phyloP scores from a whole-genome alignment of 1,140 invertebrate species.

The Cepaea nemoralis region DNA sequence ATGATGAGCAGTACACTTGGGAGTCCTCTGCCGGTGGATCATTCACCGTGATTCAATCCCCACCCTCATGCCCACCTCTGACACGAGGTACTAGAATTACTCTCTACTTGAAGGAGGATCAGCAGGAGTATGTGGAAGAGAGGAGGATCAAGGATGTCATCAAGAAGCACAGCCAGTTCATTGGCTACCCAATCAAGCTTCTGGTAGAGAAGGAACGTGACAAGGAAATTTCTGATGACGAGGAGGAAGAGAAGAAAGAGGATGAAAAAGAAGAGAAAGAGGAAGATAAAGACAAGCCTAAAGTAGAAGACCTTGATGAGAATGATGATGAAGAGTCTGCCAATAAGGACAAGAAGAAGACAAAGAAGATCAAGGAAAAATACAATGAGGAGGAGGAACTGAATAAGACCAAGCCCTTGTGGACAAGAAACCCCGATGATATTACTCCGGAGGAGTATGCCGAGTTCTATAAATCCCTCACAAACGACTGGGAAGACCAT shows the following conservation, averaged over 20 bases:
- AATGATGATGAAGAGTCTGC: slow-evolving; percentile 82
- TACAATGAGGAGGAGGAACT: slow-evolving; percentile 98
- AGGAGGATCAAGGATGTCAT: slow-evolving; percentile 95
- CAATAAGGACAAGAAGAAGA: slow-evolving; percentile 83
- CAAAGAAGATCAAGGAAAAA: slow-evolving; percentile 95
- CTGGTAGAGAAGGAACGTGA: slow-evolving; percentile 75
- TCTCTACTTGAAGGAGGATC: slow-evolving; percentile 91
- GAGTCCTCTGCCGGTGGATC: slow-evolving; percentile 93
- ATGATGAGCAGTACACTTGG: slow-evolving; percentile 94
- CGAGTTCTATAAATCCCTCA: slow-evolving; percentile 98
- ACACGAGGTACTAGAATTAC: slow-evolving; percentile 91
- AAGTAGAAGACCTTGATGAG: slow-evolving; percentile 85
- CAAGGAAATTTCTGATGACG: slow-evolving; percentile 86
- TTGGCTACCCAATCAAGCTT: slow-evolving; percentile 98
- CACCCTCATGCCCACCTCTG: slow-evolving; percentile 79
- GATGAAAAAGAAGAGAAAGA: slow-evolving; percentile 64
- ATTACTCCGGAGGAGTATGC: slow-evolving; percentile 98
- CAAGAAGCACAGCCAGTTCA: slow-evolving; percentile 99
- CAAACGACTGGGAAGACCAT: slow-evolving; percentile 99
- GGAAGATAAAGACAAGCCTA: slow-evolving; percentile 79
- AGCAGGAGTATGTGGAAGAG: slow-evolving; percentile 92
- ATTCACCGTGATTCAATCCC: slow-evolving; percentile 85
- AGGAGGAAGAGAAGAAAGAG: slow-evolving; percentile 70
- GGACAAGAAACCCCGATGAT: slow-evolving; percentile 98
- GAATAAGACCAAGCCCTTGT: slow-evolving; percentile 99